These are phyloP conservation scores for Argopecten irradians DNA, from an alignment of 1,140 invertebrate genomes.

Conservation along the genomic window DNA sequence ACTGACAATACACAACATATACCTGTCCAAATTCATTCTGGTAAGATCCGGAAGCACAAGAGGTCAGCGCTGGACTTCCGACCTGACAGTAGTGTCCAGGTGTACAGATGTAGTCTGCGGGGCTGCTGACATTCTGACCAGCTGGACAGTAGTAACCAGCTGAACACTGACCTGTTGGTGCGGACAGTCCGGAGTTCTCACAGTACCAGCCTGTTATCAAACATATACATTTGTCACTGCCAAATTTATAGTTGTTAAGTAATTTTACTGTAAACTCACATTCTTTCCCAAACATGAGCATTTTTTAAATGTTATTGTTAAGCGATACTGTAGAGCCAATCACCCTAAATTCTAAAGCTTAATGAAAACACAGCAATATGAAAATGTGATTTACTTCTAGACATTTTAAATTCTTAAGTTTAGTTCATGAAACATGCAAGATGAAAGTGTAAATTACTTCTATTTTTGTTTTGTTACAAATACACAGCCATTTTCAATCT, in stretches of 20 bases:
- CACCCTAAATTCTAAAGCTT: too few relatives aligned
- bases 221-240: too few relatives aligned
- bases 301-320: too few relatives aligned
- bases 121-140: constrained; percentile 69
- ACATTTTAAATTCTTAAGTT: too few relatives aligned
- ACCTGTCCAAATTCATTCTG: constrained; percentile 72
- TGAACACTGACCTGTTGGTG: constrained; percentile 64
- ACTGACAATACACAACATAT: background rate
- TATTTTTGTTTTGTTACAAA: background rate
- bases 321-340: too few relatives aligned
- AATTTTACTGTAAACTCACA: too few relatives aligned
- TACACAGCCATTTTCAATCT: background rate
- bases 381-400: too few relatives aligned
- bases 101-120: constrained; percentile 64
- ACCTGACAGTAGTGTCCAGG: constrained; percentile 70
- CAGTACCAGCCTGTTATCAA: constrained; percentile 72
- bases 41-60: constrained; percentile 69
- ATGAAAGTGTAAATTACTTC: too few relatives aligned
- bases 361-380: too few relatives aligned
- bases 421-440: too few relatives aligned
- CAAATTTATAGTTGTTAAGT: too few relatives aligned
- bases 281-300: too few relatives aligned
- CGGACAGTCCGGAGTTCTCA: constrained; percentile 59
- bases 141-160: constrained; percentile 73
- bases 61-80: constrained; percentile 59